A percentile compares a stretch with the other conserved stretches of the same genome.
These are phyloP conservation scores for Ridgeia piscesae DNA, from an alignment of 1,140 invertebrate genomes.

Conservation along the genomic window DNA sequence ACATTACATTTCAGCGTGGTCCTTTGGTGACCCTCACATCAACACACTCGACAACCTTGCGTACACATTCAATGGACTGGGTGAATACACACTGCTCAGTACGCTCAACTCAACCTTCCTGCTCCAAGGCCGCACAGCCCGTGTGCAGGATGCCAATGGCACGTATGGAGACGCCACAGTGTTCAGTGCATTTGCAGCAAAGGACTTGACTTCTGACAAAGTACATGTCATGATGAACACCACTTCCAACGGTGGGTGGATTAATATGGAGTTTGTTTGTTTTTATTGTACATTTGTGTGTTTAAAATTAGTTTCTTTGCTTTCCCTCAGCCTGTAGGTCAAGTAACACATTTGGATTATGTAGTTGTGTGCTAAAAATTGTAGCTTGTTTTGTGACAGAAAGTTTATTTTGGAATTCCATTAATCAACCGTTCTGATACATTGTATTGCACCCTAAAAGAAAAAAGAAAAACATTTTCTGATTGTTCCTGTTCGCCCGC, in stretches of 20 bases:
- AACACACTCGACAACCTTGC: conserved; percentile 43
- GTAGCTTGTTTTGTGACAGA: no score
- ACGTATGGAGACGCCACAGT: conserved; percentile 4
- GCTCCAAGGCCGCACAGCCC: not conserved
- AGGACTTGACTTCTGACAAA: not conserved
- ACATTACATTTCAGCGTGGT: conserved; percentile 31
- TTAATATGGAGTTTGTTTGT: not conserved
- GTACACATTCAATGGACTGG: conserved; percentile 50
- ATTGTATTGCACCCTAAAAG: no score
- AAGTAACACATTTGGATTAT: no score
- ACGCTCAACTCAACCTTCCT: not conserved
- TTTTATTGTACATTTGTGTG: not conserved
- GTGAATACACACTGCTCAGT: conserved; percentile 40
- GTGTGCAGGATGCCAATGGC: not conserved
- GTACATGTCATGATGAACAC: not conserved
- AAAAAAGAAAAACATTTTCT: no score
- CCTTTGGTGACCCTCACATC: conserved; percentile 48
- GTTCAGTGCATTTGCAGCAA: conserved; percentile 16
- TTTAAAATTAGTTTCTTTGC: not conserved
- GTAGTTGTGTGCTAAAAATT: no score
- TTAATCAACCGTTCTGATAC: no score
- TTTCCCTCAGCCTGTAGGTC: not conserved
- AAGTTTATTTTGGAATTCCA: no score
- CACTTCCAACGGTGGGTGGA: not conserved
- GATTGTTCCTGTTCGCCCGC: no score